Percentiles rank a stretch among this genome's conserved stretches.
Evolutionary conservation across 2,888 invertebrate genomes (phyloP).

Genomic region (Agriopis leucophaearia): DNA sequence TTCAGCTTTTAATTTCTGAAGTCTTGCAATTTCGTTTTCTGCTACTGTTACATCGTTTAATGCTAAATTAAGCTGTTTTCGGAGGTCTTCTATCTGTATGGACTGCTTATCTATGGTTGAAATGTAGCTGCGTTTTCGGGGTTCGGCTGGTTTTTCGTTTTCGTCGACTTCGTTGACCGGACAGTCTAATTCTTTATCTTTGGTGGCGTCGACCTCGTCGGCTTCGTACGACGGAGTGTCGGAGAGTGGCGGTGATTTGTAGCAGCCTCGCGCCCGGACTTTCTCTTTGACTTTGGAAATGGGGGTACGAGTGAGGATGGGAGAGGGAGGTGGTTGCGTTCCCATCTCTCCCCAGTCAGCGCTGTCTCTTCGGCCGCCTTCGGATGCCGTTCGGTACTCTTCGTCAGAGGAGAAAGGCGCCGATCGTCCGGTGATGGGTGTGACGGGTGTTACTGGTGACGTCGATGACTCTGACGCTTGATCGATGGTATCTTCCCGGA

Average conservation of each 20-base stretch:
- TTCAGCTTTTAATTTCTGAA: slow-evolving; percentile 90
- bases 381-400: slow-evolving; percentile 95
- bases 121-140: slow-evolving; percentile 82
- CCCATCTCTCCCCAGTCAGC: slow-evolving; percentile 92
- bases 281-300: slow-evolving; percentile 84
- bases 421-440: slow-evolving; percentile 89
- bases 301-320: slow-evolving; percentile 87
- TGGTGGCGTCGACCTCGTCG: slow-evolving; percentile 84
- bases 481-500: slow-evolving; percentile 77
- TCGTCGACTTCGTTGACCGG: slow-evolving; percentile 72
- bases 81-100: slow-evolving; percentile 89
- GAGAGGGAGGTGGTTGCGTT: slow-evolving; percentile 83
- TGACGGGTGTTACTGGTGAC: slow-evolving; percentile 86
- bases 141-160: slow-evolving; percentile 81
- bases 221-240: slow-evolving; percentile 86
- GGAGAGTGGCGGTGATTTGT: slow-evolving; percentile 81
- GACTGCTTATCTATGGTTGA: slow-evolving; percentile 88
- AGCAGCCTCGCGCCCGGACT: slow-evolving; percentile 86
- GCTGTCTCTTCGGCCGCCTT: slow-evolving; percentile 92
- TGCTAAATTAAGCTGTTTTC: slow-evolving; percentile 89
- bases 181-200: slow-evolving; percentile 72
- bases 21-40: slow-evolving; percentile 90
- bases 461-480: slow-evolving; percentile 80
- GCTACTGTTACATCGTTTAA: slow-evolving; percentile 88
- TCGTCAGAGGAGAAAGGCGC: slow-evolving; percentile 94